Evolutionary conservation across 2,888 invertebrate species (phyloP).

Genomic region (Zelleria hepariella): DNA sequence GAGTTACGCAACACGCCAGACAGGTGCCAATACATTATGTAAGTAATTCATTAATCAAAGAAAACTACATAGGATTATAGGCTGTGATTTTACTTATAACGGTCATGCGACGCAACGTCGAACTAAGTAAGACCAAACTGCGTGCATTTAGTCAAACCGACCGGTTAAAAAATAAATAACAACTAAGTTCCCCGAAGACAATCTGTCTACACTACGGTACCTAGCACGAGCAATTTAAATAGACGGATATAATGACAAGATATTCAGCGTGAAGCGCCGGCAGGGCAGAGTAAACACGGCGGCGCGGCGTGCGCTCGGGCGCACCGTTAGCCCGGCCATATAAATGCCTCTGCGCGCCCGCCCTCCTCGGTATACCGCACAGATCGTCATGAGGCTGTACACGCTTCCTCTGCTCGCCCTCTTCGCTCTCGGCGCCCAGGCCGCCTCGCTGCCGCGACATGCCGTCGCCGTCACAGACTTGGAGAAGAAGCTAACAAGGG

Average conservation of each 20-base stretch:
- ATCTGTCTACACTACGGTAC: neutral
- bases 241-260: neutral
- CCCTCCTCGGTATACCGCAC: conserved; percentile 36
- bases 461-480: conserved; percentile 12
- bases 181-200: neutral
- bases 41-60: too few species aligned
- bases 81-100: too few species aligned
- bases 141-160: too few species aligned
- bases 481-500: conserved; percentile 25
- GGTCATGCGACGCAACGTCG: neutral
- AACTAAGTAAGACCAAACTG: neutral
- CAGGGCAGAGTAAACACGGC: conserved; percentile 33
- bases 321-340: conserved; percentile 56
- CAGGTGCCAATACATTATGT: too few species aligned
- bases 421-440: conserved; percentile 37
- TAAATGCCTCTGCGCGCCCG: conserved; percentile 41
- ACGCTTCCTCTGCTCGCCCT: conserved; percentile 38
- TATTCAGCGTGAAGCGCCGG: conserved; percentile 3
- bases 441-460: conserved; percentile 37
- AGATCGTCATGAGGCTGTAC: conserved; percentile 50
- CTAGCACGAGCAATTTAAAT: neutral
- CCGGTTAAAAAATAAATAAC: neutral
- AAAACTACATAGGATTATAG: too few species aligned
- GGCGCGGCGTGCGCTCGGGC: conserved; percentile 20
- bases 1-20: too few species aligned